A percentile compares a stretch with the other conserved stretches of the same genome.
Evolutionary conservation across 1,140 invertebrate genomes (phyloP).

Genomic region (Caenorhabditis elegans): DNA sequence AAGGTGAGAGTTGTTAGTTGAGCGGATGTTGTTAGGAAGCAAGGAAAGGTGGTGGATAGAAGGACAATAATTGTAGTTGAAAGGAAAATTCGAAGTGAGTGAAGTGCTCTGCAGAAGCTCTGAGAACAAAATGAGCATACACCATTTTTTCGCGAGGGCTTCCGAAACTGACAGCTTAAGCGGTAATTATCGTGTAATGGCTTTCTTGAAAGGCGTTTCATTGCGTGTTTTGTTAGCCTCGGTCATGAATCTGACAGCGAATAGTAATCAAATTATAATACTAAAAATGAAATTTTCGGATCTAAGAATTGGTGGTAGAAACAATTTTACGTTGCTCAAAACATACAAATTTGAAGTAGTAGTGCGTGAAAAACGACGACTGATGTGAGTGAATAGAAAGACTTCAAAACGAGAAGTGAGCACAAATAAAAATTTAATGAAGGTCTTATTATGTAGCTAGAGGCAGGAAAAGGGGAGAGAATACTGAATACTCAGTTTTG

Average conservation of each 20-base stretch:
- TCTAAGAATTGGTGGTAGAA: too few relatives aligned
- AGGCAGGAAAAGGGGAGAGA: conserved; percentile 4
- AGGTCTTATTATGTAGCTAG: conserved; percentile 18
- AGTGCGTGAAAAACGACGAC: background rate
- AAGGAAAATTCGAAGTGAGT: background rate
- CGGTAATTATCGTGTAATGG: conserved; percentile 18
- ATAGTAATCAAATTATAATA: too few relatives aligned
- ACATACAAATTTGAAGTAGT: background rate
- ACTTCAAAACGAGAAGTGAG: conserved; percentile 24
- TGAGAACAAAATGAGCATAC: background rate
- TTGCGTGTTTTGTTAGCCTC: too few relatives aligned
- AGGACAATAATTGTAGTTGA: background rate
- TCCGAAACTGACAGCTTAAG: conserved; percentile 24
- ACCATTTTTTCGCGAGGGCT: background rate
- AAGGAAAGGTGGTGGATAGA: too few relatives aligned
- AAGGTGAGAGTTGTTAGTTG: background rate
- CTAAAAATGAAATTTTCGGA: too few relatives aligned
- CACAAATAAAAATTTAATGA: conserved; percentile 34
- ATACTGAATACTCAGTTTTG: conserved; percentile 17
- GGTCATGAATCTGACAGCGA: too few relatives aligned
- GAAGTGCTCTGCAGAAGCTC: background rate
- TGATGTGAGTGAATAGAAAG: conserved; percentile 21
- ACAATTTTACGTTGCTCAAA: too few relatives aligned
- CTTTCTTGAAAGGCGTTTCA: background rate
- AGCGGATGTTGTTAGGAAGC: background rate